Conservation (phyloP, 1,140 invertebrate genomes). For the Drosophila obscura region DNA sequence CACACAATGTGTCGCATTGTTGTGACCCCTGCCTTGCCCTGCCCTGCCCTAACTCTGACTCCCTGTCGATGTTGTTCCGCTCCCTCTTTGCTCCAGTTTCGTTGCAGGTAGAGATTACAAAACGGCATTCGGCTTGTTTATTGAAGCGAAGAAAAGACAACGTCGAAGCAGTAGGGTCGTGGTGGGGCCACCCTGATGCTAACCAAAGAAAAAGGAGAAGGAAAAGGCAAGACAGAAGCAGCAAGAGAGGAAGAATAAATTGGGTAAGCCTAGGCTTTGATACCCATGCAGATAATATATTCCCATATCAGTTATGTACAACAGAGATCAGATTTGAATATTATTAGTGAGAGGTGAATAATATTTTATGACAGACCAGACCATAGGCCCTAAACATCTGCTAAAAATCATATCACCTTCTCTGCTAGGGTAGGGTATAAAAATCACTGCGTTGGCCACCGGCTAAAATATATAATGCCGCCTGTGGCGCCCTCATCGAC, state of each 20-base stretch:
- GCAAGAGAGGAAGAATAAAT: no score
- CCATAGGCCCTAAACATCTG: no score
- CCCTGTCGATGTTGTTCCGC: neutral
- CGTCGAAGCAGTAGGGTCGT: slow-evolving; percentile 7
- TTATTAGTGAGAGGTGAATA: no score
- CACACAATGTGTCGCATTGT: slow-evolving; percentile 36
- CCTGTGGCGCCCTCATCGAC: slow-evolving; percentile 27
- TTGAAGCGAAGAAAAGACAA: slow-evolving; percentile 28
- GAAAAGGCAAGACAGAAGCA: neutral
- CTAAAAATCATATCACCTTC: no score
- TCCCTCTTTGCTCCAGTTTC: slow-evolving; percentile 63
- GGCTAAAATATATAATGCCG: slow-evolving; percentile 4
- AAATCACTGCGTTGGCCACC: slow-evolving; percentile 48
- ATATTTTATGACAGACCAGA: no score
- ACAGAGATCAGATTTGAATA: no score
- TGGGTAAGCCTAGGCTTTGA: no score
- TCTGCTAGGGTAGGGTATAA: neutral
- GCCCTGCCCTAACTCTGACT: neutral
- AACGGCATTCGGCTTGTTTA: slow-evolving; percentile 51
- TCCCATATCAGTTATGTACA: no score
- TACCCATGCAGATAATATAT: no score
- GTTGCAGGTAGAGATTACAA: slow-evolving; percentile 72
- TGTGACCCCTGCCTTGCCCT: slow-evolving; percentile 34
- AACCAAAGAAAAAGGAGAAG: neutral
- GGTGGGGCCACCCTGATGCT: slow-evolving; percentile 1